Base-by-base conservation (phyloP, 2,113 vertebrate genomes). In the Muscicapa adusta region DNA sequence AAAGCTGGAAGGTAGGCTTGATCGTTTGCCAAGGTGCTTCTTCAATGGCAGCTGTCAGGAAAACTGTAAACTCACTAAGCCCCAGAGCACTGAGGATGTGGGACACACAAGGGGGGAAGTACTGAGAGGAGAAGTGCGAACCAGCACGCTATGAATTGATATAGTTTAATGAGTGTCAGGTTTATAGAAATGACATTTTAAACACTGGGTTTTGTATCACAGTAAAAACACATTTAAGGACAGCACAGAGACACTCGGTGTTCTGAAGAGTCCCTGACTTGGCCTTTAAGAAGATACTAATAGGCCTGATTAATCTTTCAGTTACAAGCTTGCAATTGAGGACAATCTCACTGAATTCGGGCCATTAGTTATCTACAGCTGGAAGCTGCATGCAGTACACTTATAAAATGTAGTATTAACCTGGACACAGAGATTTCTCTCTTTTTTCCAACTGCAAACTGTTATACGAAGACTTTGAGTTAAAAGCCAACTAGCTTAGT, bases 51-150 rank as follows among this genome's bases (percentile, higher is more conserved):
- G 18, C 60, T 57, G 70, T 63, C 20, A 26, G 29, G 19, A 65
- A 28, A 88, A 70, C 23, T 33, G n/a, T 67, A 42, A 65, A 34
- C 20, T 24, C 3, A 1, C 7, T 0, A 1, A 50, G 7, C 78
- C 10, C 31, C 36, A 45, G 2, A 0, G 0, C 25, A 3, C 16
- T 70, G 26, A n/a, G 18, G 14, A 65, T 15, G 23, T 40, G 36
- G 33, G 20, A 75, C 20, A 56, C 33, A 24, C 36, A 45, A 48
- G 3, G 1, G 0, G 8, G 8, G 14, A 23, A 28, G 6, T 25
- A 19, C 74, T 14, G 24, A 38, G 29, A 84, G 19, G 14, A 76
- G 22, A 51, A 89, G 23, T 26, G 47, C 45, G 45, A 33, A 12
- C 9, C 40, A 73, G 14, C 20, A 43, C 0, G 0, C 19, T 62